Base-by-base conservation (phyloP, 2,113 vertebrate genomes). In the Dendrocopos noguchii region DNA sequence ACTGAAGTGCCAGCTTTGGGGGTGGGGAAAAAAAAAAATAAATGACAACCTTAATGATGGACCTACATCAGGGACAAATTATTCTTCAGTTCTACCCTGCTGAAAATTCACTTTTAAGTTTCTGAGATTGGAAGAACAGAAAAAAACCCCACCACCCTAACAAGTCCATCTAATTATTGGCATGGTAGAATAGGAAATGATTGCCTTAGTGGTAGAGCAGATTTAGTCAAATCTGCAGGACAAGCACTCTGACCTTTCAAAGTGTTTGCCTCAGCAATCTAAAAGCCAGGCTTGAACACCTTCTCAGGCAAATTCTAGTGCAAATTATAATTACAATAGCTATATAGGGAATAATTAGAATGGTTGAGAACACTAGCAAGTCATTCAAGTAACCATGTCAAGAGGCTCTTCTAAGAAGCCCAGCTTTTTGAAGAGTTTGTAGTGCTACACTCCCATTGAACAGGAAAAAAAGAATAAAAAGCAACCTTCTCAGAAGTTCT, bases 41-140 rank as follows among this genome's bases (percentile, higher is more conserved):
- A 44, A 15, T 44, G 55, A 65, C 85, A 66, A 29, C 82, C 61
- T 82, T 88, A 82, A 87, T 74, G 78, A 93, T 2, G 70, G 80
- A 60, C 46, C 73, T 76, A 83, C 59, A 90, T 3, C 0, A 7
- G 92, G 65, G 63, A 90, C 84, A 95, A 84, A 94, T 94, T 86
- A 95, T 88, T 93, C 91, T 85, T 88, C 88, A 89, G 34, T 67
- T 83, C 73, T 36, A 67, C 10, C 85, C 67, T 0, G 15, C 15
- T 84, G 87, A 90, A 96, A 90, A 95, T 96, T 95, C 95, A 90
- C 90, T 96, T 93, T 91, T 33, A 96, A 95, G 87, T 96, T 88
- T 55, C 67, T 31, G 25, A 75, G 59, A 88, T 65, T 70, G 80
- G 75, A 89, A 70, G 86, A 65, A 42, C n/a, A 77, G 82, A 73